A percentile compares a stretch with the other conserved stretches of the same genome.
phyloP scores from a whole-genome alignment of 2,113 vertebrate species.

The Cepphus grylle region DNA sequence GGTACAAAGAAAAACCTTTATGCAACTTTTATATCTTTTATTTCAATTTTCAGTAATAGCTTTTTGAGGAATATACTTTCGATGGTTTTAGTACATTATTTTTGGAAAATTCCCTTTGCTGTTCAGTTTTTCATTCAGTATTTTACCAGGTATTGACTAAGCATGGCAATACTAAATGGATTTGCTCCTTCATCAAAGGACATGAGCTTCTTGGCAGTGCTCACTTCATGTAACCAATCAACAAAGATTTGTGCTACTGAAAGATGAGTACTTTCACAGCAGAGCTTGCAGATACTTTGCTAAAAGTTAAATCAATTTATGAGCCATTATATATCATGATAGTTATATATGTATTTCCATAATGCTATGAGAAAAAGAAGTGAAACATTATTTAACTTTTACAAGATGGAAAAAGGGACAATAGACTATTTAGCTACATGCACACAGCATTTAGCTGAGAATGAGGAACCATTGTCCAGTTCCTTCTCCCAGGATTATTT shows the following conservation, averaged over 20 bases:
- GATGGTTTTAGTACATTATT: not conserved
- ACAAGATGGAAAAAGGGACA: not conserved
- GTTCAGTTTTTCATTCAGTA: not conserved
- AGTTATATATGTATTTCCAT: not conserved
- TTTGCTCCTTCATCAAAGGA: not conserved
- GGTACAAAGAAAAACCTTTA: not conserved
- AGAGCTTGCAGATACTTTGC: not conserved
- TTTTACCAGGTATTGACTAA: not conserved
- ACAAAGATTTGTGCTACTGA: not conserved
- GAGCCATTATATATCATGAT: not conserved
- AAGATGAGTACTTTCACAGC: not conserved
- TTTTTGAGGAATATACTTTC: not conserved
- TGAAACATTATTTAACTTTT: not conserved
- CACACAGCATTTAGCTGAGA: not conserved
- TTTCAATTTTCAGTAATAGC: not conserved
- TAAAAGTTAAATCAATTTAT: not conserved
- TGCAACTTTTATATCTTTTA: not conserved
- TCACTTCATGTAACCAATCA: not conserved
- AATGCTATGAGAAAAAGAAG: not conserved
- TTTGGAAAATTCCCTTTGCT: not conserved
- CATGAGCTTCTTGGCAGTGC: not conserved
- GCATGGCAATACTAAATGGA: not conserved
- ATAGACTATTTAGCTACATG: not conserved
- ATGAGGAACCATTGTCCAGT: not conserved
- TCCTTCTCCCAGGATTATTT: not conserved